Conservation (phyloP, 2,797 vertebrate species). For the Trichosurus vulpecula region DNA sequence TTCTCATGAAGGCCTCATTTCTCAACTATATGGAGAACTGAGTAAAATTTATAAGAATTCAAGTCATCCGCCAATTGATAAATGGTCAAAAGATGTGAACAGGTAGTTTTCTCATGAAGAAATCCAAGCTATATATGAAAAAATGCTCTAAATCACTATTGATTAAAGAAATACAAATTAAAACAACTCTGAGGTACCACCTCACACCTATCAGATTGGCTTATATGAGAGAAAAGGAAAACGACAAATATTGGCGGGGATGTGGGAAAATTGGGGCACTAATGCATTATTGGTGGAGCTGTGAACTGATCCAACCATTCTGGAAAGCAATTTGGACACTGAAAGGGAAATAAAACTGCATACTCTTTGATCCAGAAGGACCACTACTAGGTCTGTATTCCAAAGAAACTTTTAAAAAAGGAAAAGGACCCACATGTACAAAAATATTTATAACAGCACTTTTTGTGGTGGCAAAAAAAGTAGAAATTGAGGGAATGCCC, state of each 20-base stretch:
- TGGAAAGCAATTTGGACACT: not conserved
- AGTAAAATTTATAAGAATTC: not conserved
- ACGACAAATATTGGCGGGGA: not conserved
- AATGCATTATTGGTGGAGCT: not conserved
- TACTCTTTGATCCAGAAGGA: not conserved
- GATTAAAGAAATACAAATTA: not conserved
- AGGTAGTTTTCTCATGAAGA: not conserved
- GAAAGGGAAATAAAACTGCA: not conserved
- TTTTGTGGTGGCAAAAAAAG: not conserved
- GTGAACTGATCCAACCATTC: not conserved
- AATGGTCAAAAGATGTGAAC: not conserved
- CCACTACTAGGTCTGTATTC: not conserved
- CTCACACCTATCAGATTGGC: not conserved
- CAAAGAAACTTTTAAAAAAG: not conserved
- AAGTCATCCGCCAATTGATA: not conserved
- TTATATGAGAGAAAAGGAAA: not conserved
- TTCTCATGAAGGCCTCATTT: not conserved
- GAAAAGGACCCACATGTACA: not conserved
- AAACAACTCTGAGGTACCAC: not conserved
- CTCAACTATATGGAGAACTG: not conserved
- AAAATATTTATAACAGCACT: not conserved
- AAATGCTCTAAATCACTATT: not conserved
- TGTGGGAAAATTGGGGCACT: not conserved
- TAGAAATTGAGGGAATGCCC: not conserved
- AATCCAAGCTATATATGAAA: not conserved